phyloP scores from a whole-genome alignment of 2,113 vertebrate genomes.

The Patagioenas fasciata region DNA sequence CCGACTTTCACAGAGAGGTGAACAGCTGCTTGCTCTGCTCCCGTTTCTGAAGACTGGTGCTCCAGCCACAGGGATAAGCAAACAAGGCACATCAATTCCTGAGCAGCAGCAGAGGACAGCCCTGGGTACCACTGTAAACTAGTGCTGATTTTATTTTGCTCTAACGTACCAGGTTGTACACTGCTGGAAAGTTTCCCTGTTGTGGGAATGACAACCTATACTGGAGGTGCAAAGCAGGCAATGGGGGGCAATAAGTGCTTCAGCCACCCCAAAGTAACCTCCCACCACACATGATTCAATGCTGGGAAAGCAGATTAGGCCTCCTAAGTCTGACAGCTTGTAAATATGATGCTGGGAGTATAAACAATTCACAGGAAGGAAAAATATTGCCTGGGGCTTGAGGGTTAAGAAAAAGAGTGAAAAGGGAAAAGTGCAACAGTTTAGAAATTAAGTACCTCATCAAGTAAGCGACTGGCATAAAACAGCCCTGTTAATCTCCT shows the following conservation, averaged over 20 bases:
- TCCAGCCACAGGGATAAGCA: not conserved
- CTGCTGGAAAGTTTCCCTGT: not conserved
- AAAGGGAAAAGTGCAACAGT: not conserved
- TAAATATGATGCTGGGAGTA: not conserved
- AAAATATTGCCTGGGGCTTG: not conserved
- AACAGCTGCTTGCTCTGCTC: not conserved
- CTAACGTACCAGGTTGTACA: fast-evolving
- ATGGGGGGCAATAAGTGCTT: not conserved
- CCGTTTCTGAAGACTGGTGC: not conserved
- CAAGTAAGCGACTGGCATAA: not conserved
- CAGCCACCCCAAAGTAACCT: not conserved
- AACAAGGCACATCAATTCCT: not conserved
- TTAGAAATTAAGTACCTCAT: not conserved
- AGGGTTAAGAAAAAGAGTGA: not conserved
- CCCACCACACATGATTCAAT: not conserved
- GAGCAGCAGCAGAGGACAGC: not conserved
- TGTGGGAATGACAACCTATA: not conserved
- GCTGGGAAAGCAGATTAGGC: not conserved
- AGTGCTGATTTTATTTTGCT: not conserved
- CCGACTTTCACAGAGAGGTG: not conserved
- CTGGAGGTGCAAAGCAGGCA: not conserved
- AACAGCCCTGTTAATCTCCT: not conserved
- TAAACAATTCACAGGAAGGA: not conserved
- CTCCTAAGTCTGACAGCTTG: not conserved
- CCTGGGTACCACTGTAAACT: not conserved